Evolutionary conservation across 2,797 vertebrate species (phyloP), one percentile per base, ranked within the genome.

Genomic region (Labroides dimidiatus): DNA sequence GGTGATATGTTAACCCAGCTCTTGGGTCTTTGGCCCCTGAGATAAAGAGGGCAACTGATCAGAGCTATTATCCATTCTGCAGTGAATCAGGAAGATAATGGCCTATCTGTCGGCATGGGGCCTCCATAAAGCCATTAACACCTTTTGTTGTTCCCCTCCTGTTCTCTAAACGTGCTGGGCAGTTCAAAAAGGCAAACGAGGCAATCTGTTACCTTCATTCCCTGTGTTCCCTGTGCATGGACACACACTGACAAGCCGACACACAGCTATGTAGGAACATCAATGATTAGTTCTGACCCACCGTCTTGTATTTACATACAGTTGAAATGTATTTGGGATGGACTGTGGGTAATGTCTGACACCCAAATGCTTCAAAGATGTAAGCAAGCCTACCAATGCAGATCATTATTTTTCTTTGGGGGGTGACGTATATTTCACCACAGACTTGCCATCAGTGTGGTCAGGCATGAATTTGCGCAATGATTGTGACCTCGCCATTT

Each of bases 111-210:
- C 96, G 96, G 96, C 94, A 94, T 93, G 95, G 93, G 89, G 92
- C 93, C 93, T 91, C 94, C 93, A 95, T 96, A 96, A 96, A 97
- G 94, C 95, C 94, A 95, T 98, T 98, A 98, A 96, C 96, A 96
- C 95, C 96, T 96, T 97, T 97, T 96, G 96, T 98, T 96, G 94
- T 95, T 87, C 89, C 89, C 93, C 93, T 93, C 92, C 85, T 89
- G 88, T 90, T 94, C 90, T 94, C 93, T 85, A 89, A 95, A 95
- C 92, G 91, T 92, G 94, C 95, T 91, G 93, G 92, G 94, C 95
- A 94, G 94, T 94, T 96, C 94, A 95, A 95, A 95, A 93, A 95
- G 94, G 91, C 93, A 93, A 94, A 93, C 88, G 88, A 92, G 91
- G 81, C 93, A 93, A 93, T 95, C 95, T 95, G 94, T 94, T 94